These are phyloP conservation scores for Poeciliopsis presidionis DNA, from an alignment of 2,797 vertebrate species.

Conservation along the genomic window DNA sequence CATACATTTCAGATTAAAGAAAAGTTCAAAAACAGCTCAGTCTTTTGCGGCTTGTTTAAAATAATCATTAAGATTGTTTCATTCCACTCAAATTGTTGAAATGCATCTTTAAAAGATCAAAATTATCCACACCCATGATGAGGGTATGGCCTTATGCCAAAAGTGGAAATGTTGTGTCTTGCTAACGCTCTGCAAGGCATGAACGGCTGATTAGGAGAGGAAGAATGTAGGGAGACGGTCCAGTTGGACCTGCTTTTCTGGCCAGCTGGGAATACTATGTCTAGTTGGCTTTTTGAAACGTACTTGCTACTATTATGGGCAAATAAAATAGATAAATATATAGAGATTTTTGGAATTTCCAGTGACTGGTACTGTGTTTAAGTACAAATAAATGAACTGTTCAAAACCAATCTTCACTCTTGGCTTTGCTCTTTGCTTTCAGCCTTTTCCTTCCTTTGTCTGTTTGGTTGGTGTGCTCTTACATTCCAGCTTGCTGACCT, in stretches of 20 bases:
- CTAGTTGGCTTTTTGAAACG: background rate
- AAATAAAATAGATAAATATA: background rate
- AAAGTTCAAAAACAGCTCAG: background rate
- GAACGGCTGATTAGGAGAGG: conserved; percentile 3
- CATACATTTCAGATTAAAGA: background rate
- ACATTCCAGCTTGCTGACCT: background rate
- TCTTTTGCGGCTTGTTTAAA: background rate
- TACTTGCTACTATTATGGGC: background rate
- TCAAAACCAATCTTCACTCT: background rate
- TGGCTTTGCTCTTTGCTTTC: background rate
- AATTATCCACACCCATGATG: background rate
- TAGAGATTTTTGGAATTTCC: background rate
- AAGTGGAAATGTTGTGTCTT: background rate
- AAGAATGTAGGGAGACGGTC: conserved; percentile 44
- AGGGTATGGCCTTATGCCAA: background rate
- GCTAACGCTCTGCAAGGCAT: background rate
- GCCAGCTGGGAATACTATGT: conserved; percentile 2
- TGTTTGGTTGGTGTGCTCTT: background rate
- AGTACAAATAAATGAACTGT: background rate
- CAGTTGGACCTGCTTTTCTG: conserved; percentile 54
- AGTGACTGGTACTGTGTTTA: too few relatives aligned
- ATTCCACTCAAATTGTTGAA: background rate
- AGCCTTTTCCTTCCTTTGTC: background rate
- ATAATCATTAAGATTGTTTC: background rate
- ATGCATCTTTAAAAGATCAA: background rate